Conservation (phyloP, 2,888 invertebrate genomes). For the Ischnus inquisitorius region DNA sequence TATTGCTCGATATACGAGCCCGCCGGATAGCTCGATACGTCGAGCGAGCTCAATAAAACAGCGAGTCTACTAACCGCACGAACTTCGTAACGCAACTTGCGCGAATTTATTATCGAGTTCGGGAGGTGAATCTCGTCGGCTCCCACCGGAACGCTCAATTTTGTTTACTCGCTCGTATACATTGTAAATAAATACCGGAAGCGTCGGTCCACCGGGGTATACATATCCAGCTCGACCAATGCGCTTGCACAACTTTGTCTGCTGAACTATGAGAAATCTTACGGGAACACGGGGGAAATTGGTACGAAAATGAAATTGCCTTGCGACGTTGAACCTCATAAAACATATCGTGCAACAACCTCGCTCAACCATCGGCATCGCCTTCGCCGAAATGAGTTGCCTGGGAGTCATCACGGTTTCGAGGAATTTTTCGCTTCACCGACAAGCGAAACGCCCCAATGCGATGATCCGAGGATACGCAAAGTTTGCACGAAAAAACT, state of each 20-base stretch:
- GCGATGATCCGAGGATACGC: conserved; percentile 37
- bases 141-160: conserved; percentile 33
- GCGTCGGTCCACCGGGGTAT: conserved; percentile 20
- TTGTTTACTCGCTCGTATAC: conserved; percentile 39
- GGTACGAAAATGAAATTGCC: conserved; percentile 59
- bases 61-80: conserved; percentile 21
- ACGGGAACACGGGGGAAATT: conserved; percentile 25
- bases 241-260: conserved; percentile 33
- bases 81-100: conserved; percentile 38
- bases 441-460: conserved; percentile 1
- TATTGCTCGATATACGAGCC: not conserved
- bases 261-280: conserved; percentile 8
- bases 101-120: conserved; percentile 32
- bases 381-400: conserved; percentile 38
- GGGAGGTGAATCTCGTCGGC: not conserved
- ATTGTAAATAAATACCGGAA: conserved; percentile 56
- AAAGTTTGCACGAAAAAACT: conserved; percentile 1
- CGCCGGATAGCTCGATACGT: not conserved
- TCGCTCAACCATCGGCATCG: conserved; percentile 1
- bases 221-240: conserved; percentile 31
- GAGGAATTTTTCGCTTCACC: conserved; percentile 52
- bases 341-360: conserved; percentile 20
- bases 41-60: conserved; percentile 24
- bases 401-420: conserved; percentile 37
- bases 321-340: not conserved